These are phyloP conservation scores for Palythoa heliodiscus DNA, from an alignment of 92 coral and sea anemone genomes.

Conservation along the genomic window DNA sequence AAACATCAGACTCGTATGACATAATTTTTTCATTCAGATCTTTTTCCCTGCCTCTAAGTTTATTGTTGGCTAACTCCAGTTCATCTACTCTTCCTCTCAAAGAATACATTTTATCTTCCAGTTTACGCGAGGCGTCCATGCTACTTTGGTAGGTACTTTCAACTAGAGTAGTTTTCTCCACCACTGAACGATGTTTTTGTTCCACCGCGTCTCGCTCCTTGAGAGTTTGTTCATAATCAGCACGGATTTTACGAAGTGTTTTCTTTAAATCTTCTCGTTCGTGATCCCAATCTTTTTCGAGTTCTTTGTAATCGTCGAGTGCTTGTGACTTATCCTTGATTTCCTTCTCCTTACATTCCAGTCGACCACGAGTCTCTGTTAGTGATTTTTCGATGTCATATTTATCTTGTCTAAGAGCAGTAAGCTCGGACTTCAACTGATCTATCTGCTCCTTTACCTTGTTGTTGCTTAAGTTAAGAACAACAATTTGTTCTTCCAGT, in stretches of 20 bases:
- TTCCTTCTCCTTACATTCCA: slow-evolving; percentile 62
- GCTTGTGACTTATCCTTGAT: slow-evolving; percentile 53
- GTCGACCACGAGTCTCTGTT: slow-evolving; percentile 68
- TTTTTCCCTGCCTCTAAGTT: slow-evolving; percentile 63
- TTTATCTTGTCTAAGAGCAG: slow-evolving; percentile 69
- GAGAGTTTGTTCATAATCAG: slow-evolving; percentile 56
- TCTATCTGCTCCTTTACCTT: slow-evolving; percentile 76
- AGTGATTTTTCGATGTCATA: slow-evolving; percentile 59
- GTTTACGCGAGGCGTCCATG: slow-evolving; percentile 74
- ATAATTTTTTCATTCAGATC: slow-evolving; percentile 58
- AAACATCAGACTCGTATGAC: slow-evolving; percentile 64
- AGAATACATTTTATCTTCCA: slow-evolving; percentile 65
- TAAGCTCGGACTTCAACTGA: slow-evolving; percentile 70
- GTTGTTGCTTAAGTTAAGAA: slow-evolving; percentile 61
- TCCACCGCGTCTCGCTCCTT: slow-evolving; percentile 67
- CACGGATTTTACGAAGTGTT: slow-evolving; percentile 61
- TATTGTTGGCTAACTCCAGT: slow-evolving; percentile 60
- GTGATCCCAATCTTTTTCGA: slow-evolving; percentile 50
- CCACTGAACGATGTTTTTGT: slow-evolving; percentile 58
- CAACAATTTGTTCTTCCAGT: slow-evolving; percentile 76
- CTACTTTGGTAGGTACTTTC: slow-evolving; percentile 66
- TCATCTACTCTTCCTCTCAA: slow-evolving; percentile 70
- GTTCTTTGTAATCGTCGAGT: slow-evolving; percentile 65
- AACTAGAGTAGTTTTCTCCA: slow-evolving; percentile 65
- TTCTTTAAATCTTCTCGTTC: slow-evolving; percentile 66